Evolutionary conservation across 2,113 vertebrate genomes (phyloP).

Genomic region (Melanotaenia duboulayi): DNA sequence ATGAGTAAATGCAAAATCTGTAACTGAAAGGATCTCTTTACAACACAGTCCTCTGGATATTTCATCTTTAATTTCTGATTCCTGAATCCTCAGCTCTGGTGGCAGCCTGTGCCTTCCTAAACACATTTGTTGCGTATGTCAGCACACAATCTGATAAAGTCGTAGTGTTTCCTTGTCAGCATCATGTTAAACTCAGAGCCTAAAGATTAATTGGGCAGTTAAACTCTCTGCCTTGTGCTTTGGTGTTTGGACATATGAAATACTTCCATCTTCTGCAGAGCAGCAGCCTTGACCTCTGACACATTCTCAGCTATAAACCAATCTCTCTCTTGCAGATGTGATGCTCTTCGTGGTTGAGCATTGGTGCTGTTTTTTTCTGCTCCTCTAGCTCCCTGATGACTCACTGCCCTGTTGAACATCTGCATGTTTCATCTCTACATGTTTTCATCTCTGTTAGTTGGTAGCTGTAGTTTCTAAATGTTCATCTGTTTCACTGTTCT

Average conservation of each 20-base stretch:
- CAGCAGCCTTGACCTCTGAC: conserved; percentile 33
- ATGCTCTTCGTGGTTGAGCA: background rate
- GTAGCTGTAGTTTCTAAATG: conserved; percentile 13
- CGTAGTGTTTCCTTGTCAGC: conserved; percentile 29
- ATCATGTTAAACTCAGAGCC: conserved; percentile 40
- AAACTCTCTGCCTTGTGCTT: conserved; percentile 18
- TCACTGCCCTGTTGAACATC: conserved; percentile 42
- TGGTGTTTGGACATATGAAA: conserved; percentile 19
- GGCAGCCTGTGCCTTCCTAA: background rate
- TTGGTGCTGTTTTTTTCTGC: conserved; percentile 7
- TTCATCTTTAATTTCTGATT: too few relatives aligned
- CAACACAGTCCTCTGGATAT: background rate
- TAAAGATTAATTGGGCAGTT: conserved; percentile 30
- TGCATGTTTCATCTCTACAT: conserved; percentile 31
- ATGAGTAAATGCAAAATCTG: conserved; percentile 22
- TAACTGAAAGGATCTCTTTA: conserved; percentile 8
- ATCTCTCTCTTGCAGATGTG: background rate
- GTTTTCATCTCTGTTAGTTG: background rate
- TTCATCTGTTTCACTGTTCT: conserved; percentile 2
- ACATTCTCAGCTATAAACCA: conserved; percentile 33
- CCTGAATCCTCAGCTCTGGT: conserved; percentile 21
- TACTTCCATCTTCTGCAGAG: conserved; percentile 8
- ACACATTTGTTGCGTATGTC: conserved; percentile 17
- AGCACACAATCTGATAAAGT: conserved; percentile 31
- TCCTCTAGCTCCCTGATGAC: conserved; percentile 29